Evolutionary conservation across 2,113 vertebrate genomes (phyloP).

Genomic region (Euleptes europaea): DNA sequence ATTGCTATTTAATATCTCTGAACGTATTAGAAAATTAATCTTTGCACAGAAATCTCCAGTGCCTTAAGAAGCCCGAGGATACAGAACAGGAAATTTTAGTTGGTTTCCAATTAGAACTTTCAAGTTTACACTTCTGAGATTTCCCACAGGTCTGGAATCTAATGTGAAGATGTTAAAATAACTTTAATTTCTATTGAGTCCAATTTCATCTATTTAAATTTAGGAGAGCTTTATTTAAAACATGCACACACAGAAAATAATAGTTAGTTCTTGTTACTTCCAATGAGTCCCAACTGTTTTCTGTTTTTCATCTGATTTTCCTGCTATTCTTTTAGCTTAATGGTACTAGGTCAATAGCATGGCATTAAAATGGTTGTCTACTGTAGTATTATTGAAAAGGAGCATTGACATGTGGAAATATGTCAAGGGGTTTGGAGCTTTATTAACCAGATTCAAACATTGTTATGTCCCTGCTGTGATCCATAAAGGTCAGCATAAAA

Average conservation of each 20-base stretch:
- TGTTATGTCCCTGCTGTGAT: not conserved
- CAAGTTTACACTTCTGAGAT: slow-evolving; percentile 15
- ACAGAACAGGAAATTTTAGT: slow-evolving; percentile 35
- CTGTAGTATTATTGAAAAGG: not conserved
- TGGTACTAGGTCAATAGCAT: slow-evolving; percentile 35
- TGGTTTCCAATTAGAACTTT: slow-evolving; percentile 42
- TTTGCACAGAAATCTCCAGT: slow-evolving; percentile 24
- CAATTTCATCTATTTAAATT: accelerated
- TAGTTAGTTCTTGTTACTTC: not conserved
- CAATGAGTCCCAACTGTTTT: slow-evolving; percentile 25
- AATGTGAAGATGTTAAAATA: no score
- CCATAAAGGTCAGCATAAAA: not conserved
- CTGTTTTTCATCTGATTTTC: not conserved
- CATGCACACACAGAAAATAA: not conserved
- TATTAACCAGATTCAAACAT: slow-evolving; percentile 38
- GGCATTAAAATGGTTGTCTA: slow-evolving; percentile 4
- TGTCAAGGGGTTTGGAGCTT: slow-evolving; percentile 1
- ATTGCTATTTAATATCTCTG: slow-evolving; percentile 43
- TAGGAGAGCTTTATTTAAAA: not conserved
- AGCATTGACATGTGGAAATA: not conserved
- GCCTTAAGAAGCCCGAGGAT: not conserved
- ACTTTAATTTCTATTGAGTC: slow-evolving; percentile 19
- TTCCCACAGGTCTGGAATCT: not conserved
- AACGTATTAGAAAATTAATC: slow-evolving; percentile 17
- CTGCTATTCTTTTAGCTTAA: not conserved